Conservation (phyloP, 2,797 vertebrate species). For the Sebastes jordani region DNA sequence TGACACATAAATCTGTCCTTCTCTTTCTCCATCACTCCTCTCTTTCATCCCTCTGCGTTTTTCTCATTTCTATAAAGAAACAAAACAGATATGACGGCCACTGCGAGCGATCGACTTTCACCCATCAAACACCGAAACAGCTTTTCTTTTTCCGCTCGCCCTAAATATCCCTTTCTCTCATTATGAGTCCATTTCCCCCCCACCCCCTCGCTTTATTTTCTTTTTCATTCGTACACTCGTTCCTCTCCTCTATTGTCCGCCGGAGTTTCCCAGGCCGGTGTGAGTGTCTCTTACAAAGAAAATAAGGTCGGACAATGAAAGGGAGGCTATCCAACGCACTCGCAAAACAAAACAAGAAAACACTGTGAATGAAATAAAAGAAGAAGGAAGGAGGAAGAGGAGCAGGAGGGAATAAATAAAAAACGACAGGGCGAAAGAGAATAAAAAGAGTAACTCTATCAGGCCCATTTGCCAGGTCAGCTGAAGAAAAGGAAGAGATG, state of each 20-base stretch:
- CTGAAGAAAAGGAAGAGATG: slow-evolving; percentile 56
- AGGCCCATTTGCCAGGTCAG: slow-evolving; percentile 71
- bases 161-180: slow-evolving; percentile 53
- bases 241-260: slow-evolving; percentile 57
- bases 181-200: background rate
- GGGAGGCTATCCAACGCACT: slow-evolving; percentile 17
- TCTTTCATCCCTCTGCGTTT: background rate
- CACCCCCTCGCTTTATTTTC: slow-evolving; percentile 33
- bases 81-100: background rate
- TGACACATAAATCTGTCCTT: slow-evolving; percentile 4
- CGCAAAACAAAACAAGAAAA: slow-evolving; percentile 30
- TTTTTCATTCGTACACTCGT: slow-evolving; percentile 40
- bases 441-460: slow-evolving; percentile 68
- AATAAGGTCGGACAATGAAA: slow-evolving; percentile 69
- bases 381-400: slow-evolving; percentile 8
- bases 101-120: slow-evolving; percentile 45
- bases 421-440: slow-evolving; percentile 39
- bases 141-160: slow-evolving; percentile 30
- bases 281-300: slow-evolving; percentile 71
- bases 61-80: slow-evolving; percentile 14
- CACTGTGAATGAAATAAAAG: slow-evolving; percentile 60
- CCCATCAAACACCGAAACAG: slow-evolving; percentile 31
- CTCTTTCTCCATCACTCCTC: background rate
- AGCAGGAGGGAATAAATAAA: slow-evolving; percentile 51
- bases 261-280: slow-evolving; percentile 68